Evolutionary conservation across 2,113 vertebrate species (phyloP).

Genomic region (Cavia porcellus): DNA sequence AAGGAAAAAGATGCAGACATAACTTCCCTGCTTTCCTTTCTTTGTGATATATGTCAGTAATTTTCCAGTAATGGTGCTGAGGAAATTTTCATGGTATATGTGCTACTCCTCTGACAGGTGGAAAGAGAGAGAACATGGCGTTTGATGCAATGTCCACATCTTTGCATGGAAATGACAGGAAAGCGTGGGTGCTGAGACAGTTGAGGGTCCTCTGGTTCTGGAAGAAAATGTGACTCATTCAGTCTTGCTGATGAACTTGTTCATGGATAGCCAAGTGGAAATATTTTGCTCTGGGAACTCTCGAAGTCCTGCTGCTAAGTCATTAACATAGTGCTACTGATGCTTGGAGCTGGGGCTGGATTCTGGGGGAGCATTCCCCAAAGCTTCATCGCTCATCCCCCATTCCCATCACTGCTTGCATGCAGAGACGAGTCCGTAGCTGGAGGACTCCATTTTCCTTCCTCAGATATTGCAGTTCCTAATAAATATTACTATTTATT

Average conservation of each 20-base stretch:
- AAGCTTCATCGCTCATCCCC: not conserved
- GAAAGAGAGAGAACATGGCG: not conserved
- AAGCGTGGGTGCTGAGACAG: not conserved
- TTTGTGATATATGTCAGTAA: not conserved
- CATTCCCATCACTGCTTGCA: not conserved
- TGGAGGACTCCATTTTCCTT: conserved; percentile 71
- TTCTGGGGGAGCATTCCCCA: not conserved
- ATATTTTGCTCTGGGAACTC: conserved; percentile 63
- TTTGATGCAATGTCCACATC: not conserved
- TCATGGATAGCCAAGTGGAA: conserved; percentile 54
- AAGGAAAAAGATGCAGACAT: not conserved
- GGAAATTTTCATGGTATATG: not conserved
- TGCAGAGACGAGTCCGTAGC: not conserved
- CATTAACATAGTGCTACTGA: conserved; percentile 53
- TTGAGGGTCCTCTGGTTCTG: not conserved
- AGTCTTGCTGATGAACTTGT: conserved; percentile 39
- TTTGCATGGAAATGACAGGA: not conserved
- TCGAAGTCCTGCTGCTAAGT: conserved; percentile 60
- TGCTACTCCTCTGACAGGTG: not conserved
- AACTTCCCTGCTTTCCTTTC: conserved; percentile 18
- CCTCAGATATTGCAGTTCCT: conserved; percentile 56
- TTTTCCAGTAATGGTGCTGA: not conserved
- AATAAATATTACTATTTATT: conserved; percentile 87
- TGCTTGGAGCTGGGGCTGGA: not conserved
- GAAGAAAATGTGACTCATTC: not conserved